Evolutionary conservation across 2,113 vertebrate genomes (phyloP).

Genomic region (Coturnix japonica): DNA sequence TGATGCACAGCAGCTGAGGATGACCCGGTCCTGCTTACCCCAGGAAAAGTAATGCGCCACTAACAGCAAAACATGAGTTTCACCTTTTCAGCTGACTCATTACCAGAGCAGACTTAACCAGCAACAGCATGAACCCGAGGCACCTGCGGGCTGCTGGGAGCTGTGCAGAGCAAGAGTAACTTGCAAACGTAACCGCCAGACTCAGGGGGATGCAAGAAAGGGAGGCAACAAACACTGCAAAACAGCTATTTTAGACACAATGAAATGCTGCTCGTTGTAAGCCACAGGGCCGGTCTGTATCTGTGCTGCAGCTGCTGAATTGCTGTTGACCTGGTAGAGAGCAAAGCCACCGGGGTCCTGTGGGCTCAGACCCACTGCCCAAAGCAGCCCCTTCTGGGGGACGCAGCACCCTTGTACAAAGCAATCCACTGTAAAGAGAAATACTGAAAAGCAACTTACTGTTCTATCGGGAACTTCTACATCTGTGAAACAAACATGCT

Average conservation of each 20-base stretch:
- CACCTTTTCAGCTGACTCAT: slow-evolving; percentile 40
- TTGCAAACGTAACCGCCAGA: neutral
- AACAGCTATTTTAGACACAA: neutral
- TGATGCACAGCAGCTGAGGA: neutral
- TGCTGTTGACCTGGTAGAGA: neutral
- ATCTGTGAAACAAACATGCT: slow-evolving; percentile 88
- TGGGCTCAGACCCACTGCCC: neutral
- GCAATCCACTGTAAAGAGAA: slow-evolving; percentile 35
- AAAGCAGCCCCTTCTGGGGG: neutral
- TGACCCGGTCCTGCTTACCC: neutral
- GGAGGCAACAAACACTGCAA: neutral
- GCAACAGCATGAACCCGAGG: neutral
- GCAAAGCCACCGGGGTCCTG: neutral
- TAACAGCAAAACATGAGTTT: slow-evolving; percentile 2
- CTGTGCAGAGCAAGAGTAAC: neutral
- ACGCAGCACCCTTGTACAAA: neutral
- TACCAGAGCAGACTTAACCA: neutral
- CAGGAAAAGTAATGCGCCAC: neutral
- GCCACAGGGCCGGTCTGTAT: rapidly evolving
- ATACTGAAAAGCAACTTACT: slow-evolving; percentile 78
- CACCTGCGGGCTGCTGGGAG: slow-evolving; percentile 46
- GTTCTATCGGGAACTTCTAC: slow-evolving; percentile 80
- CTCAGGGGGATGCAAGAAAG: neutral
- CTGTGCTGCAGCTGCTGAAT: neutral
- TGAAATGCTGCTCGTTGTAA: neutral